Evolutionary conservation across 2,113 vertebrate genomes (phyloP), one percentile per base, ranked within the genome.

Genomic region (Syngnathoides biaculeatus): DNA sequence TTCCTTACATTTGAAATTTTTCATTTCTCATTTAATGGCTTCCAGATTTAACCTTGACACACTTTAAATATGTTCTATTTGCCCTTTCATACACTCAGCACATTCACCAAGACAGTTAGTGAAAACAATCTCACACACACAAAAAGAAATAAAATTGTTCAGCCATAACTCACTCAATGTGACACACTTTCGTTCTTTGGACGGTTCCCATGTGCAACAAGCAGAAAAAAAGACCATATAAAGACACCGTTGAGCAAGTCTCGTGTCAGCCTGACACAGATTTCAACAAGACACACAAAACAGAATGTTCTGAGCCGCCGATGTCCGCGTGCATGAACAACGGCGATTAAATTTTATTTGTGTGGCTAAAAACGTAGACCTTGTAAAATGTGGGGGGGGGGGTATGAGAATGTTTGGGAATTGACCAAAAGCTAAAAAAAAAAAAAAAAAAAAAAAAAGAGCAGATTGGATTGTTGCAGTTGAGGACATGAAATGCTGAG

Each of bases 281-380:
- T 19, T 35, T 58, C 19, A 20, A 58, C 15, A 39, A 60, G 35
- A 39, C 30, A 39, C 30, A 59, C 19, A 39, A 60, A 60, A 60
- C 58, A 60, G 35, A 60, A 60, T 60, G 58, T 60, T 60, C 35
- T 4, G 35, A 60, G 58, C 58, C n/a, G 35, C 24, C 57, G n/a
- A n/a, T 60, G 39, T 60, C n/a, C 40, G 20, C 40, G 8, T n/a
- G 57, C 13, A 15, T n/a, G n/a, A n/a, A n/a, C n/a, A n/a, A n/a
- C 26, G 30, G 55, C 2, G 26, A 57, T 57, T 19, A 19, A 30
- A 57, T 57, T 57, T 8, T 17, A 57, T 10, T 11, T 9, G 10
- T 17, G 14, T 30, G 26, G 15, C 55, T 30, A 30, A 40, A 60
- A 39, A 60, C 35, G 12, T 60, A n/a, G 35, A 35, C 27, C 4